Conservation (phyloP, 2,113 vertebrate species). For the Catharus minimus region DNA sequence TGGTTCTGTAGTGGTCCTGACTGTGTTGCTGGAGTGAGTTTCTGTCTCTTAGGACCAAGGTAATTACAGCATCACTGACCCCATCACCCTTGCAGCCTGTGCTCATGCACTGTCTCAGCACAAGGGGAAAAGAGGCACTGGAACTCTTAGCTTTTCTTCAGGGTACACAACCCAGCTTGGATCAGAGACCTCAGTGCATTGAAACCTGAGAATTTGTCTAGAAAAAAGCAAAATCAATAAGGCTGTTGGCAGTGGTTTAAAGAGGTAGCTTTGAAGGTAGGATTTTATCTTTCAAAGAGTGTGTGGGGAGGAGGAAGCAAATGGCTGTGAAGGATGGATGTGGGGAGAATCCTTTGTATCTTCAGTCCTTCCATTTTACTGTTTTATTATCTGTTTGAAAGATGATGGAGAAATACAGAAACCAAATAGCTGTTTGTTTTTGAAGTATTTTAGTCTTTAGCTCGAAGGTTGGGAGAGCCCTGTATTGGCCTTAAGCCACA, state of each 20-base stretch:
- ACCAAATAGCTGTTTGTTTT: not conserved
- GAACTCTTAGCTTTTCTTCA: not conserved
- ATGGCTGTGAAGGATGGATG: not conserved
- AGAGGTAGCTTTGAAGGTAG: not conserved
- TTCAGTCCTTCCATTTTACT: not conserved
- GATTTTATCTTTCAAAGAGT: not conserved
- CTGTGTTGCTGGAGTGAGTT: not conserved
- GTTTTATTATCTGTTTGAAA: not conserved
- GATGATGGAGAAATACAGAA: slow-evolving; percentile 7
- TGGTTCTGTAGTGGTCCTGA: not conserved
- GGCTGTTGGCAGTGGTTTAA: not conserved
- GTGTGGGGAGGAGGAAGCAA: not conserved
- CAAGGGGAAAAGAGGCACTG: not conserved
- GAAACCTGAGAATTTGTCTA: not conserved
- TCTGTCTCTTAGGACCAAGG: not conserved
- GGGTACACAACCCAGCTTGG: not conserved
- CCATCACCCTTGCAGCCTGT: rapidly evolving
- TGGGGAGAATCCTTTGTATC: not conserved
- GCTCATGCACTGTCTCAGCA: not conserved
- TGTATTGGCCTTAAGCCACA: not conserved
- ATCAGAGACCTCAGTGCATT: not conserved
- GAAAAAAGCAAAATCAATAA: not conserved
- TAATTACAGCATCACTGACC: not conserved
- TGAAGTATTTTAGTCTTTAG: not conserved
- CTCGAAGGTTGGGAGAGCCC: not conserved